Evolutionary conservation across 1,140 invertebrate genomes (phyloP).

Genomic region (Pemphigus obesinymphae): DNA sequence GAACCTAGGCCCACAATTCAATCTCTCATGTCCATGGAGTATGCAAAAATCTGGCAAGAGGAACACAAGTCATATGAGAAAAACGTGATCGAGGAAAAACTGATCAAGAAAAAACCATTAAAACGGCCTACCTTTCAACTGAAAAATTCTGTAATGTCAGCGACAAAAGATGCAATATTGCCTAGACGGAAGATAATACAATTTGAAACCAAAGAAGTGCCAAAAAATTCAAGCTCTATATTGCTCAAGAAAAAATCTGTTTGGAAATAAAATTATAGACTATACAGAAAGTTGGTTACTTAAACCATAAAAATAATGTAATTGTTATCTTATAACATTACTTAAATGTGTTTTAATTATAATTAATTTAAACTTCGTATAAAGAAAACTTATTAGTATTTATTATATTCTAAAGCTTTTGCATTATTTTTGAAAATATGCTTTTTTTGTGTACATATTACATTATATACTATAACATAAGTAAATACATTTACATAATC

Average conservation of each 20-base stretch:
- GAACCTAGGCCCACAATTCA: background rate
- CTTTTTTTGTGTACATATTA: background rate
- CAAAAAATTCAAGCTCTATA: background rate
- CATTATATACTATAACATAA: background rate
- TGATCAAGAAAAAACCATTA: background rate
- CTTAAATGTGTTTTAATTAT: background rate
- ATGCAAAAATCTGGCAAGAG: constrained; percentile 10
- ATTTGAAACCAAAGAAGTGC: background rate
- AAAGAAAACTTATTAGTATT: too few relatives aligned
- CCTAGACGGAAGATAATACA: background rate
- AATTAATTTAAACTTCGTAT: too few relatives aligned
- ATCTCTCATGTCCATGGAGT: background rate
- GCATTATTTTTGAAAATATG: background rate
- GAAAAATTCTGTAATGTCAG: background rate
- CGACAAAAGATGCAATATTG: too few relatives aligned
- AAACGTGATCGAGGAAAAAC: background rate
- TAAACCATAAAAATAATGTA: background rate
- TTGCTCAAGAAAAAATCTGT: background rate
- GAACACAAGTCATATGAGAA: background rate
- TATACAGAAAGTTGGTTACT: background rate
- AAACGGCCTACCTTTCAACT: background rate
- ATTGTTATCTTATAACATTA: background rate
- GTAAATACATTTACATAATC: background rate
- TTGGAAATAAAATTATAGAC: background rate
- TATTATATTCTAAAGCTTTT: background rate